Base-by-base conservation (phyloP, 1,140 invertebrate species). In the Potamilus streckersoni region DNA sequence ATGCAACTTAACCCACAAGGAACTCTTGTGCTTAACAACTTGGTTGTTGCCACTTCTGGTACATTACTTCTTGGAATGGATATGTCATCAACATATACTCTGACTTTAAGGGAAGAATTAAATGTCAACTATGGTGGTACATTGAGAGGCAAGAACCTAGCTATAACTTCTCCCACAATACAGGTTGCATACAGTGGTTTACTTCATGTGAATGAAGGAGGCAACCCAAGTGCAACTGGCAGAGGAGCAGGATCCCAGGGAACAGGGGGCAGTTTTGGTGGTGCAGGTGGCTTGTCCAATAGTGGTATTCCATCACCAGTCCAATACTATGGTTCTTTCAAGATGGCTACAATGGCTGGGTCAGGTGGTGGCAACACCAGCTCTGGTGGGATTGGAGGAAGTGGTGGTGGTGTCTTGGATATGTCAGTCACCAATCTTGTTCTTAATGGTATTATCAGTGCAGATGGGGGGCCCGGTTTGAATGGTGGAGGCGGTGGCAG, bases 51-150 rank as follows among this genome's bases (percentile, higher is more conserved):
- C 13, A 81, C 78, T 27, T 76, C 73, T 69, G 85, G 83, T 14
- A 69, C 67, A 5, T 58, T 86, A 16, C 79, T 76, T 4, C 71
- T 84, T 2, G 80, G 80, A n/a, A 23, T 76, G 23, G 80, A 86
- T 38, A 73, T 69, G 15, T 58, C 73, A 31, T 69, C 69, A 38
- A 56, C 49, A 31, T 83, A 80, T 63, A 79, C 77, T 27, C 67
- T 86, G 15, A 69, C 69, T n/a, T 63, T 84, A 14, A 75, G 82
- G 6, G 66, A 79, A 56, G 65, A 77, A 67, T 61, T 85, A 17
- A 84, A 78, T 73, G 79, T 85, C 6, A 79, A 84, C 38, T 85
- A 76, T 74, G 82, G 81, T 31, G 85, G 85, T n/a, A 78, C 63
- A 19, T 57, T 85, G 5, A 65, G 15, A 56, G 80, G 64, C 2